A percentile compares a stretch with the other conserved stretches of the same genome.
These are phyloP conservation scores for Drosophila nebulosa DNA, from an alignment of 1,140 invertebrate species.

Conservation along the genomic window DNA sequence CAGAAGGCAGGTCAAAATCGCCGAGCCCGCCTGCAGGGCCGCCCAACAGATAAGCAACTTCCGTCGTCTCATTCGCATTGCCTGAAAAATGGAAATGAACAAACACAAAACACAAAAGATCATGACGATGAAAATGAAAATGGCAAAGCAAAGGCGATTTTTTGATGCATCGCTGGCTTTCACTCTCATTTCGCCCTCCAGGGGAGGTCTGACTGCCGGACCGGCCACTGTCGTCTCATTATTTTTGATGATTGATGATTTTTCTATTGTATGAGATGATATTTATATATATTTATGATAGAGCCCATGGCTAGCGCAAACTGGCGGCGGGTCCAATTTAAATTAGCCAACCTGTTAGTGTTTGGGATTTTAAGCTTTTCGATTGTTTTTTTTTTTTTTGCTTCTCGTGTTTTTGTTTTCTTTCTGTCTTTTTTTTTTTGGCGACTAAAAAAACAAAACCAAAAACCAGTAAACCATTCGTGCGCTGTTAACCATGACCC, in stretches of 20 bases:
- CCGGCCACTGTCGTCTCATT: constrained; percentile 35
- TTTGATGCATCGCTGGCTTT: constrained; percentile 2
- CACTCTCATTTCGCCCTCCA: not conserved
- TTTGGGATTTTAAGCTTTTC: constrained; percentile 32
- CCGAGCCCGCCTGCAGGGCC: constrained; percentile 55
- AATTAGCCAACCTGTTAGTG: constrained; percentile 64
- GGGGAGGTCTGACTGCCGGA: not conserved
- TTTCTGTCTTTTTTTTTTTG: constrained; percentile 12
- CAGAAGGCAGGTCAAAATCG: constrained; percentile 54
- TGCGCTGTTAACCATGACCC: constrained; percentile 73
- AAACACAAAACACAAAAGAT: not conserved
- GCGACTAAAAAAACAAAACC: constrained; percentile 36
- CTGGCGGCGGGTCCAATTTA: constrained; percentile 50
- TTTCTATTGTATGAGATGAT: constrained; percentile 43
- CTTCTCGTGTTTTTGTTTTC: not conserved
- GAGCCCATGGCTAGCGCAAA: constrained; percentile 9
- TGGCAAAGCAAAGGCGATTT: not conserved
- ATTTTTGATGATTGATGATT: constrained; percentile 63
- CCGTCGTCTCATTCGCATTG: constrained; percentile 55
- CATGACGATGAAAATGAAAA: not conserved
- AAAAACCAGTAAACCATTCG: constrained; percentile 66
- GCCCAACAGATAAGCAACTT: constrained; percentile 67
- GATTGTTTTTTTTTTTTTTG: not conserved
- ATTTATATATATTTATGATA: constrained; percentile 12
- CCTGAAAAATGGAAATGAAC: not conserved